phyloP scores from a whole-genome alignment of 2,113 vertebrate species.

The Machaerirhynchus nigripectus region DNA sequence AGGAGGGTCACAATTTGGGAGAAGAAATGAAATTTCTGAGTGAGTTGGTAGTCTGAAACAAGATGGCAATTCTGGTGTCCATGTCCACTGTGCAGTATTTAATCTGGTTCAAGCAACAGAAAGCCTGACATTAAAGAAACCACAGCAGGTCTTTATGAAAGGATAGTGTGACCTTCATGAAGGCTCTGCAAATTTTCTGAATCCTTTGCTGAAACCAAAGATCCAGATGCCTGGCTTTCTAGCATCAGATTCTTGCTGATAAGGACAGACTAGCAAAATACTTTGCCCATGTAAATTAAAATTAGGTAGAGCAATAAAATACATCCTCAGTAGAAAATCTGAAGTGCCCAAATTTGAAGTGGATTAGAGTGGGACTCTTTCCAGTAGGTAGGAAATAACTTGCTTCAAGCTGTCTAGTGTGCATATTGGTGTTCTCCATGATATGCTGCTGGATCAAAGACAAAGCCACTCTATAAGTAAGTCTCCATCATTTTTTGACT shows the following conservation, averaged over 20 bases:
- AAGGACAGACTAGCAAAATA: background rate
- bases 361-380: background rate
- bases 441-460: background rate
- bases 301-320: background rate
- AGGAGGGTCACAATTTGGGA: background rate
- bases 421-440: background rate
- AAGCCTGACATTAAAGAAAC: background rate
- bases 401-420: background rate
- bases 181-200: background rate
- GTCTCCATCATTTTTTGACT: background rate
- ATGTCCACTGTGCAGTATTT: background rate
- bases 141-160: background rate
- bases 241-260: background rate
- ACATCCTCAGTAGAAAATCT: background rate
- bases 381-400: background rate
- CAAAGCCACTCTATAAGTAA: background rate
- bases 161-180: rapidly evolving
- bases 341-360: background rate
- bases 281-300: background rate
- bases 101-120: background rate
- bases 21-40: background rate
- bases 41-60: background rate
- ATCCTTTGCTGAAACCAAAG: background rate
- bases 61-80: background rate
- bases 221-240: background rate